phyloP scores from a whole-genome alignment of 2,797 vertebrate species.

The Hafferia zeledoni region DNA sequence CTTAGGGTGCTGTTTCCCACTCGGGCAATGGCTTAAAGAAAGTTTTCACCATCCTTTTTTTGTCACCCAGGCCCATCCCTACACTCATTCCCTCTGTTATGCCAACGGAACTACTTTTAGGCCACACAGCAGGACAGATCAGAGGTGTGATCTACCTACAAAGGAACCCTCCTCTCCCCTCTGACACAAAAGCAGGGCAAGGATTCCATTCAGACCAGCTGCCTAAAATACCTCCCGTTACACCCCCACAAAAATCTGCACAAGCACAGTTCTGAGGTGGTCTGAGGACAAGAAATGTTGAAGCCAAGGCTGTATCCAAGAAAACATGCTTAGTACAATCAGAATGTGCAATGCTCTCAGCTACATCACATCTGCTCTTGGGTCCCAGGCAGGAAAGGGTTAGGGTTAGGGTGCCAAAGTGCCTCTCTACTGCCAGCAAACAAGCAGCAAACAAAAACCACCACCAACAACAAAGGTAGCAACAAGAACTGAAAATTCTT shows the following conservation, averaged over 20 bases:
- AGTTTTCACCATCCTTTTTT: background rate
- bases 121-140: background rate
- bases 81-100: background rate
- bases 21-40: background rate
- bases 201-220: background rate
- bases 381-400: background rate
- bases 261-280: background rate
- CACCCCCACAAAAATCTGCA: background rate
- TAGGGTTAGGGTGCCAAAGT: too few species aligned
- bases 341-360: background rate
- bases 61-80: background rate
- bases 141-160: background rate
- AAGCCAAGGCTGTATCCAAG: background rate
- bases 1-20: background rate
- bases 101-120: background rate
- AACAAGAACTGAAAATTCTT: background rate
- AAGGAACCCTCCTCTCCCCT: background rate
- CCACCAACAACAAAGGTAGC: background rate
- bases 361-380: background rate
- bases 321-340: background rate
- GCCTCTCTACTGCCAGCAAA: background rate
- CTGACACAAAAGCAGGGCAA: background rate
- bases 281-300: background rate
- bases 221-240: background rate
- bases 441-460: background rate